Evolutionary conservation across 2,113 vertebrate genomes (phyloP).

Genomic region (Lepisosteus oculatus): DNA sequence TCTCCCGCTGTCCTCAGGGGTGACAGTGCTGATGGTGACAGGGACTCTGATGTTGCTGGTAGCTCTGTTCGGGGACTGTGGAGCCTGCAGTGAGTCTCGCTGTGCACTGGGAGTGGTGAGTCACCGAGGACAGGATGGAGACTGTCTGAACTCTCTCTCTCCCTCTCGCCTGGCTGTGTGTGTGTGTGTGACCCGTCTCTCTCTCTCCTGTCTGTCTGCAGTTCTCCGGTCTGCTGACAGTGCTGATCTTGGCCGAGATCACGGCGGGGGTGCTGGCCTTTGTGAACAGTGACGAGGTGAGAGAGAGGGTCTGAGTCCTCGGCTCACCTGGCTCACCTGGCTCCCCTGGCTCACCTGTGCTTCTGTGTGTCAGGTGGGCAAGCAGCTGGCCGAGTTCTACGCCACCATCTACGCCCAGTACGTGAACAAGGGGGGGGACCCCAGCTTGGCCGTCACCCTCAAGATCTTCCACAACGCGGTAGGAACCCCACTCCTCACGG

Average conservation of each 20-base stretch:
- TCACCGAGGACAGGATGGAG: too few relatives aligned
- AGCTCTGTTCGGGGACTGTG: slow-evolving; percentile 46
- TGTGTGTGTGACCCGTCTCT: background rate
- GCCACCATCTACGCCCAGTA: slow-evolving; percentile 8
- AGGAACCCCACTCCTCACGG: background rate
- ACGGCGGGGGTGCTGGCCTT: too few relatives aligned
- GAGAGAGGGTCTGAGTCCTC: too few relatives aligned
- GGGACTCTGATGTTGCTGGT: slow-evolving; percentile 48
- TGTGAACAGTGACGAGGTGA: too few relatives aligned
- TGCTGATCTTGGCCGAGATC: too few relatives aligned
- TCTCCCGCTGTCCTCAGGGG: slow-evolving; percentile 33
- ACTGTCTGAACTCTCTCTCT: too few relatives aligned
- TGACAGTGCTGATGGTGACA: slow-evolving; percentile 42
- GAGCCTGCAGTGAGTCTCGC: slow-evolving; percentile 46
- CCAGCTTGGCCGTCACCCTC: slow-evolving; percentile 14
- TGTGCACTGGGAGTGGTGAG: slow-evolving; percentile 49
- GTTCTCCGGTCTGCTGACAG: background rate
- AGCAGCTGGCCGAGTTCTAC: slow-evolving; percentile 13
- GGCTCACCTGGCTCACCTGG: too few relatives aligned
- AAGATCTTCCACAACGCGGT: slow-evolving; percentile 21
- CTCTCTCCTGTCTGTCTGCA: too few relatives aligned
- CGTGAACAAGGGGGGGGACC: slow-evolving; percentile 16
- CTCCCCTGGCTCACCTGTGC: too few relatives aligned
- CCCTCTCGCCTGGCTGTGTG: too few relatives aligned
- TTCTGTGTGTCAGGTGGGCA: slow-evolving; percentile 8